Base-by-base conservation (phyloP, 2,113 vertebrate species). In the Calidris pugnax region DNA sequence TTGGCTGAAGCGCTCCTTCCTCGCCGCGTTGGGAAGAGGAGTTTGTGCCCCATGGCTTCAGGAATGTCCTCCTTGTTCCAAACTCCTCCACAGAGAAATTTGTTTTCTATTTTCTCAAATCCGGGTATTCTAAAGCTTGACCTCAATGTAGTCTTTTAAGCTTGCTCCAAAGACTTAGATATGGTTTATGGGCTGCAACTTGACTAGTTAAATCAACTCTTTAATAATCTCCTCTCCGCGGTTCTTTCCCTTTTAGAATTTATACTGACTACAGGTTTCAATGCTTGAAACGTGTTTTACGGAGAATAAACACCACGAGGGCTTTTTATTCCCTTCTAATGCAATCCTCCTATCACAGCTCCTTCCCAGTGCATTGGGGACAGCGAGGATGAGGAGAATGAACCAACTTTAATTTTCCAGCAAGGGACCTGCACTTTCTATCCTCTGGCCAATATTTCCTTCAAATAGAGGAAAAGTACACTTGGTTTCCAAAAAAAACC, bases 141-240 rank as follows among this genome's bases (percentile, higher is more conserved):
- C 91, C 89, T 93, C 48, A 30, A 4, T 37, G 56, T 22, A 68
- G 32, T 28, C 39, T 78, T 90, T 85, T 50, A 72, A 56, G 71
- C 84, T 95, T 66, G 59, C 68, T 51, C 26, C 80, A 59, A 71
- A 73, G 90, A 90, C 86, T 94, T 87, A 91, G 62, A 47, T 79
- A 41, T 30, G 59, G 69, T 89, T 96, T 97, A 90, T 47, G 85
- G 82, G 55, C 66, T 76, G 69, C n/a, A 82, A 90, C 72, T 59
- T 35, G 76, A 93, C 89, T 85, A 91, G 79, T 63, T 88, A 51
- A 90, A 83, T 53, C 76, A 50, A 60, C 33, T 80, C 51, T 83
- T 80, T 67, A 37, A 33, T 94, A 81, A 60, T 67, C 51, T 47
- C 68, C 53, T 50, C 93, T 24, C 35, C 35, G 22, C 17, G 27